phyloP scores from a whole-genome alignment of 2,888 invertebrate genomes.

The Polyommatus icarus region DNA sequence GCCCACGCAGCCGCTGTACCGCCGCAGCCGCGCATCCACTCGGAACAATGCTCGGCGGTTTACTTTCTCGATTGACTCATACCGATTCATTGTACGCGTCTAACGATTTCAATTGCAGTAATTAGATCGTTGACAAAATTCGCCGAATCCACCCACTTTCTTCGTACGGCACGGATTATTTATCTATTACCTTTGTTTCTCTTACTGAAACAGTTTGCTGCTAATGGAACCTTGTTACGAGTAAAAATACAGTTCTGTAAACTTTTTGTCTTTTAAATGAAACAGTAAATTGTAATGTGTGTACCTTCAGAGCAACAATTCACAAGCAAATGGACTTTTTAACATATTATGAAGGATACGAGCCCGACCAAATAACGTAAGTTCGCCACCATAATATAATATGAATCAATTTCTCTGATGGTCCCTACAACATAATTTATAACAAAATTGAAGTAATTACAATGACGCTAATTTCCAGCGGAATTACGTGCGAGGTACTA shows the following conservation, averaged over 20 bases:
- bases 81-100: constrained; percentile 73
- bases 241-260: not conserved
- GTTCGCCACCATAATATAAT: not conserved
- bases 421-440: not conserved
- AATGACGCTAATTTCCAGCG: not conserved
- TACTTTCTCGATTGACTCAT: constrained; percentile 80
- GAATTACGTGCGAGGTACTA: constrained; percentile 10
- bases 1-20: constrained; percentile 66
- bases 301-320: not conserved
- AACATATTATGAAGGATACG: not conserved
- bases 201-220: too few relatives aligned
- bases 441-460: not conserved
- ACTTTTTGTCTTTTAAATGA: not conserved
- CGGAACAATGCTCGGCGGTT: constrained; percentile 79
- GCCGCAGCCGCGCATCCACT: constrained; percentile 66
- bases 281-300: too few relatives aligned
- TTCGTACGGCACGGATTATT: not conserved
- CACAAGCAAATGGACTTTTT: not conserved
- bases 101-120: constrained; percentile 72
- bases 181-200: not conserved
- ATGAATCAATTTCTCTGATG: not conserved
- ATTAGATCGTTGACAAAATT: constrained; percentile 43
- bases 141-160: constrained; percentile 10
- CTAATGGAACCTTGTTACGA: too few relatives aligned
- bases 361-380: not conserved